Evolutionary conservation across 2,797 vertebrate species (phyloP).

Genomic region (Lindbergichthys nudifrons): DNA sequence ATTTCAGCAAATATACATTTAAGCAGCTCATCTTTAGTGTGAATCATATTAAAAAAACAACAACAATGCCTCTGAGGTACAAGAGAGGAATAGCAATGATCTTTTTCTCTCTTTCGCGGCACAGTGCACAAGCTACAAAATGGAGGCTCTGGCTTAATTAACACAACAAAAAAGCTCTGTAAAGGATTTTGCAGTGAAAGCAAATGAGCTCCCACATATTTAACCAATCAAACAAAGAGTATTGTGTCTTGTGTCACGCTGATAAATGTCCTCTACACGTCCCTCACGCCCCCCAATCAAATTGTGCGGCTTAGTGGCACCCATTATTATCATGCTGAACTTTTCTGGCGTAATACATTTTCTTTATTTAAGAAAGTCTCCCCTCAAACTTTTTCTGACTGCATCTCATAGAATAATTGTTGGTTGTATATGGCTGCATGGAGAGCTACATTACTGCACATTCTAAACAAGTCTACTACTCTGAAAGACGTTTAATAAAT

Average conservation of each 20-base stretch:
- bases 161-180: constrained; percentile 75
- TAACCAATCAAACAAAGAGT: constrained; percentile 79
- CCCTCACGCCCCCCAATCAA: constrained; percentile 66
- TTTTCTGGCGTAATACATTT: constrained; percentile 54
- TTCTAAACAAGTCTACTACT: too few species aligned
- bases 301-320: constrained; percentile 51
- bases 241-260: constrained; percentile 74
- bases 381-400: constrained; percentile 25
- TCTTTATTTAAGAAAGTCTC: constrained; percentile 22
- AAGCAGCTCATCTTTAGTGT: constrained; percentile 50
- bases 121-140: constrained; percentile 62
- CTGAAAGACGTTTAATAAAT: too few species aligned
- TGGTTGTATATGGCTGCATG: constrained; percentile 1
- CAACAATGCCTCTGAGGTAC: constrained; percentile 41
- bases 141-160: constrained; percentile 74
- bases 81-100: constrained; percentile 60
- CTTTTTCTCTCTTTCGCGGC: constrained; percentile 44
- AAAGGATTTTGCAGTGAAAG: constrained; percentile 78
- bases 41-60: constrained; percentile 50
- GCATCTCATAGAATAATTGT: not conserved
- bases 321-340: constrained; percentile 57
- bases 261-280: constrained; percentile 78
- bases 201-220: constrained; percentile 83
- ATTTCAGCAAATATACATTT: constrained; percentile 60
- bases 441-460: not conserved